These are phyloP conservation scores for Aethina tumida DNA, from an alignment of 1,140 invertebrate genomes.

Conservation along the genomic window DNA sequence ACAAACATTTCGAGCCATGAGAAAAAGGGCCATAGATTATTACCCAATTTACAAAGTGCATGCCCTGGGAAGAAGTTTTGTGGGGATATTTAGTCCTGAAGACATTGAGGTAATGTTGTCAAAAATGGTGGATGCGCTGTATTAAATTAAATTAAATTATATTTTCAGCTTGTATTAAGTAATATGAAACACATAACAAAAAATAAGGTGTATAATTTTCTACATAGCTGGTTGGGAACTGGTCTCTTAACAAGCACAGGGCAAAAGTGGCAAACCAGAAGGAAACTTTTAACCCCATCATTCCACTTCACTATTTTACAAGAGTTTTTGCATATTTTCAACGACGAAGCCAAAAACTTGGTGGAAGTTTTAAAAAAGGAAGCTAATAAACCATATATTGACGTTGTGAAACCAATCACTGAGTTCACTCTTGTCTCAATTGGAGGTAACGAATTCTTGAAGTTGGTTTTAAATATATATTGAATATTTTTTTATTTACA, in stretches of 20 bases:
- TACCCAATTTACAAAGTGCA: no score
- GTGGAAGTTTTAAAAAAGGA: conserved; percentile 39
- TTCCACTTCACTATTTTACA: conserved; percentile 73
- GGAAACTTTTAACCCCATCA: conserved; percentile 66
- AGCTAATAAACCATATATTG: conserved; percentile 26
- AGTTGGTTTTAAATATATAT: conserved; percentile 6
- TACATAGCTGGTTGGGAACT: conserved; percentile 66
- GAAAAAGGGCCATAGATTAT: no score
- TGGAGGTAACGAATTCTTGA: neutral
- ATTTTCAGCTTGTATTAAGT: conserved; percentile 18
- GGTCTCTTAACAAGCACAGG: conserved; percentile 62
- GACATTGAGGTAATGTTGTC: conserved; percentile 9
- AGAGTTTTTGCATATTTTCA: conserved; percentile 59
- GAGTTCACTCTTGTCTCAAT: neutral
- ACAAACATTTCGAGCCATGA: no score
- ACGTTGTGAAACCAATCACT: neutral
- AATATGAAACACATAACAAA: conserved; percentile 19
- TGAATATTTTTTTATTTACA: conserved; percentile 26
- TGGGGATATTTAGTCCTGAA: no score
- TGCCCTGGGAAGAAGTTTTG: no score
- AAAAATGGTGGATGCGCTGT: neutral
- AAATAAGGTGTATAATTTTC: conserved; percentile 47
- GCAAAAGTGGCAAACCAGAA: conserved; percentile 53
- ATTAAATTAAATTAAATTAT: conserved; percentile 3
- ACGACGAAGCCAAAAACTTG: conserved; percentile 49